phyloP scores from a whole-genome alignment of 2,113 vertebrate genomes.

The Centropus bengalensis region DNA sequence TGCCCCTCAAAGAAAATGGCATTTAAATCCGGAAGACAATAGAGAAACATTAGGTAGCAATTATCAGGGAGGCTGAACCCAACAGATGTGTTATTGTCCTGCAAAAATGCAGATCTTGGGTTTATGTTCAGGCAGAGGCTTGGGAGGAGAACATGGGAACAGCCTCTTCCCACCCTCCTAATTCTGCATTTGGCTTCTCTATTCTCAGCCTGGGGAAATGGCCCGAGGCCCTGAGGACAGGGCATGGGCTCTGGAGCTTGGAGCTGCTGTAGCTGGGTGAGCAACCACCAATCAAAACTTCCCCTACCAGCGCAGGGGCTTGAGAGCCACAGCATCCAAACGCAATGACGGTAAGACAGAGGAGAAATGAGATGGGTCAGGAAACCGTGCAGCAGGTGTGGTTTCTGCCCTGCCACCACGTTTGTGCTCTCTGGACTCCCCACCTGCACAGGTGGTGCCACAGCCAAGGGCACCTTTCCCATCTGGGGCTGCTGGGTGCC shows the following conservation, averaged over 20 bases:
- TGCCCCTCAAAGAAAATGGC: not conserved
- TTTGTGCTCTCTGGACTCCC: constrained; percentile 12
- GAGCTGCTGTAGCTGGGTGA: fast-evolving
- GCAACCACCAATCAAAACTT: not conserved
- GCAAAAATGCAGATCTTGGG: not conserved
- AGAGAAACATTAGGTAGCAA: not conserved
- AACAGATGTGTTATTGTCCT: constrained; percentile 55
- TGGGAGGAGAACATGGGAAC: not conserved
- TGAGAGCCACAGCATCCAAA: not conserved
- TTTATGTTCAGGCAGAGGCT: not conserved
- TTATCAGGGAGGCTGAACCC: constrained; percentile 43
- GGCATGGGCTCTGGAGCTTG: not conserved
- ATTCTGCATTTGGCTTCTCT: not conserved
- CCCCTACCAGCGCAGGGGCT: not conserved
- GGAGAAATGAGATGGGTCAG: not conserved
- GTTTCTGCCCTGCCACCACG: not conserved
- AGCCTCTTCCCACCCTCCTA: not conserved
- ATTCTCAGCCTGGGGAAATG: not conserved
- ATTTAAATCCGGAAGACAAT: not conserved
- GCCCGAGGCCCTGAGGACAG: not conserved
- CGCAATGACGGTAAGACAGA: not conserved
- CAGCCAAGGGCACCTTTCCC: not conserved
- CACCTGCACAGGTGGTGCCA: not conserved
- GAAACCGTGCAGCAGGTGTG: not conserved
- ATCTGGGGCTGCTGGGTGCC: not conserved